Conservation (phyloP, 1,140 invertebrate genomes). For the Melanaphis sacchari region DNA sequence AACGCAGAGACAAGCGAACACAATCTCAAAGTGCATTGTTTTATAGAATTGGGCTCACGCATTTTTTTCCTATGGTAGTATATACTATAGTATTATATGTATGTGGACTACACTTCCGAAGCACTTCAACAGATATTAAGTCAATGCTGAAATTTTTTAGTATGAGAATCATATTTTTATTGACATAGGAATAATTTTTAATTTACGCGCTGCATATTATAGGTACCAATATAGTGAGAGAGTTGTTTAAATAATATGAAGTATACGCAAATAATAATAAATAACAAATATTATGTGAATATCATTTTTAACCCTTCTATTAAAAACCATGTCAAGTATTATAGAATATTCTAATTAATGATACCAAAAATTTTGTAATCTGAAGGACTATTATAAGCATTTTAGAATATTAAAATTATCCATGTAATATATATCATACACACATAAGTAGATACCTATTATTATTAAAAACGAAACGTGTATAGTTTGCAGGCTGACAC, state of each 20-base stretch:
- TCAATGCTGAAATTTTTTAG: conserved; percentile 17
- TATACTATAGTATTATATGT: background rate
- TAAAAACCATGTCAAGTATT: background rate
- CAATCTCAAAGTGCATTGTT: conserved; percentile 46
- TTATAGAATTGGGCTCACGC: conserved; percentile 29
- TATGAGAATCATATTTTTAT: background rate
- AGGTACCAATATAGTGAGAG: background rate
- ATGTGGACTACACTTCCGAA: background rate
- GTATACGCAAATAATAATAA: background rate
- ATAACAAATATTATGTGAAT: conserved; percentile 7
- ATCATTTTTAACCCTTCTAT: background rate
- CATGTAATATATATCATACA: background rate
- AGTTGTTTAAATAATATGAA: background rate
- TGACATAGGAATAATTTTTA: background rate
- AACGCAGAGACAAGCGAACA: conserved; percentile 45
- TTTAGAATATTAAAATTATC: background rate
- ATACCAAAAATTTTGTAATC: background rate
- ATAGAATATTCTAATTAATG: background rate
- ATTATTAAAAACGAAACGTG: background rate
- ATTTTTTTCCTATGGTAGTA: conserved; percentile 2
- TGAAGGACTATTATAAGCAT: background rate
- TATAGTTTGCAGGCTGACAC: background rate
- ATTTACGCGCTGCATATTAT: background rate
- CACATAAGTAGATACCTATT: background rate
- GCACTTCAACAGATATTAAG: conserved; percentile 39